Evolutionary conservation across 2,888 invertebrate species (phyloP).

Genomic region (Callimorpha dominula): DNA sequence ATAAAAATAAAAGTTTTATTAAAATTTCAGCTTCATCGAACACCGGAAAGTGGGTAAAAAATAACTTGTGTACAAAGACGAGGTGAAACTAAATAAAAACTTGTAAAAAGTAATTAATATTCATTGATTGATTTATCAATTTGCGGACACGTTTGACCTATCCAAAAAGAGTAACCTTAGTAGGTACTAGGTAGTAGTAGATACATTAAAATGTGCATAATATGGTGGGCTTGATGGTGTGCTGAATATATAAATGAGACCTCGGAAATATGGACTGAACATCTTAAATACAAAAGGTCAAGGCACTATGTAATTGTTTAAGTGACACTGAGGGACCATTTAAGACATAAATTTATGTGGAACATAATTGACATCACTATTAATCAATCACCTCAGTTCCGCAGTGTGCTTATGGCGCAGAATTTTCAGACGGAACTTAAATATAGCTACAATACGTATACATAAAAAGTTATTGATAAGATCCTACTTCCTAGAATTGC

Average conservation of each 20-base stretch:
- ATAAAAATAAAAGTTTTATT: background rate
- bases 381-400: constrained; percentile 12
- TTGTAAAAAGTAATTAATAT: constrained; percentile 33
- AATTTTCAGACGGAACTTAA: constrained; percentile 5
- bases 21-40: background rate
- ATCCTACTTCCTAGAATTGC: no score
- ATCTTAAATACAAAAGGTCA: constrained; percentile 45
- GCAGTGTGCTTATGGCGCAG: background rate
- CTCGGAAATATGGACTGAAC: constrained; percentile 33
- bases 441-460: no score
- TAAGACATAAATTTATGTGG: constrained; percentile 3
- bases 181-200: constrained; percentile 12
- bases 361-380: constrained; percentile 16
- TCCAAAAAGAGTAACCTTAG: constrained; percentile 47
- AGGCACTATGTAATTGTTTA: constrained; percentile 25
- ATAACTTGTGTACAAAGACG: background rate
- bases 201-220: constrained; percentile 25
- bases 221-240: constrained; percentile 50
- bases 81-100: background rate
- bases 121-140: constrained; percentile 19
- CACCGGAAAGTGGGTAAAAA: background rate
- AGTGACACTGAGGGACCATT: constrained; percentile 18
- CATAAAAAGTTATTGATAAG: no score
- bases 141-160: constrained; percentile 55
- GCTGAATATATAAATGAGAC: constrained; percentile 61